Evolutionary conservation across 2,113 vertebrate species (phyloP), one percentile per base, ranked within the genome.

Genomic region (Cyphomyrus discorhynchus): DNA sequence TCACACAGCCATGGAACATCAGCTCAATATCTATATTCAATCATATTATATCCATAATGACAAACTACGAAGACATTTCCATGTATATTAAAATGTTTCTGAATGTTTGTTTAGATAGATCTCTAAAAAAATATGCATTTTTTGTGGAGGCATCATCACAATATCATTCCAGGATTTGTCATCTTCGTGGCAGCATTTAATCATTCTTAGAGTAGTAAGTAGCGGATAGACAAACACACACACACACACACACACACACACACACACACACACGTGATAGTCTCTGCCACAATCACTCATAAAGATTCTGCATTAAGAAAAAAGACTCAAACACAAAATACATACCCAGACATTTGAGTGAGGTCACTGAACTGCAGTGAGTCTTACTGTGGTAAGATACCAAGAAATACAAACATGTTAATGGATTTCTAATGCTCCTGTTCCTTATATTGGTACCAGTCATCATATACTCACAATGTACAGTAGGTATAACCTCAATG

Each of bases 291-390:
- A 58, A 2, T 21, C 56, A 66, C n/a, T 31, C 62, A 70, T 70
- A 70, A 66, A 66, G 1, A 90, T 35, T 8, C 50, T 49, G 10
- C 45, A 13, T 24, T 58, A 77, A n/a, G 62, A 42, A 52, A 31
- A 53, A 42, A 56, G 31, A 42, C 70, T 45, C 24, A 87, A 10
- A 89, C 46, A 80, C 35, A 74, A 13, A 88, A 17, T 58, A 62
- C 95, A 95, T 93, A 96, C 96, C 95, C 70, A 96, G 89, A 92
- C 96, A 96, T 86, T 93, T 95, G 7, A 96, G 92, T 35, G 95
- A 93, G 47, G 94, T 94, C 91, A 95, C 95, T 13, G 95, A 95
- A 88, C 66, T 94, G 94, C 96, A 96, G 77, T 94, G 90, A 10
- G 90, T 92, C 91, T 94, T 95, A 92, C 96, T 96, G 93, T 49